These are phyloP conservation scores for Tautogolabrus adspersus DNA, from an alignment of 2,113 vertebrate genomes.

Conservation along the genomic window DNA sequence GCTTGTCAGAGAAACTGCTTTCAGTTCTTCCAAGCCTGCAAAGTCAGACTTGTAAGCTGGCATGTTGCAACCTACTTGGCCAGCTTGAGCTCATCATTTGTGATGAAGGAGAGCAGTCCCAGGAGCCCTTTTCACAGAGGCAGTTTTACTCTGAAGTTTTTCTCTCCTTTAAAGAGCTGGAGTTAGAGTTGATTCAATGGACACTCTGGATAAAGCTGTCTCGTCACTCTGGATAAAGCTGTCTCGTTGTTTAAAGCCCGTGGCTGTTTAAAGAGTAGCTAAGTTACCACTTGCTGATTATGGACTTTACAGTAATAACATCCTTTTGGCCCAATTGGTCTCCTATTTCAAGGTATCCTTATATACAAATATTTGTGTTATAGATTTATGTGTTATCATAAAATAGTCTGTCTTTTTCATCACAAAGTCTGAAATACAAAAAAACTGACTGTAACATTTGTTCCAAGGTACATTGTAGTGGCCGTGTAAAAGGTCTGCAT, in stretches of 20 bases:
- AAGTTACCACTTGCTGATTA: constrained; percentile 2
- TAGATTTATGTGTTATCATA: too few relatives aligned
- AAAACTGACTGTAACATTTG: too few relatives aligned
- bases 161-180: background rate
- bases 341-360: background rate
- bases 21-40: constrained; percentile 43
- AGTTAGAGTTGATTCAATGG: constrained; percentile 4
- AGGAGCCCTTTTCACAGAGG: constrained; percentile 11
- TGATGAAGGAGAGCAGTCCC: constrained; percentile 30
- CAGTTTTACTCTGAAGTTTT: constrained; percentile 32
- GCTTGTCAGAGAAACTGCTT: constrained; percentile 42
- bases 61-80: constrained; percentile 36
- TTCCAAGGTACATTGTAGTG: too few relatives aligned
- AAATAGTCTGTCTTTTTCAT: too few relatives aligned
- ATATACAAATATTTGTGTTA: too few relatives aligned
- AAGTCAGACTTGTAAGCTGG: constrained; percentile 42
- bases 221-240: constrained; percentile 3
- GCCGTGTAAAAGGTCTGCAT: too few relatives aligned
- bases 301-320: background rate
- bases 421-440: too few relatives aligned
- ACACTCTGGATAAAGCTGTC: background rate
- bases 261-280: background rate
- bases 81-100: constrained; percentile 41
- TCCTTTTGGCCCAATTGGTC: too few relatives aligned
- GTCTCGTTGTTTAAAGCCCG: background rate